A percentile compares a stretch with the other conserved stretches of the same genome.
These are phyloP conservation scores for Scaptomyza montana DNA, from an alignment of 1,140 invertebrate genomes.

Conservation along the genomic window DNA sequence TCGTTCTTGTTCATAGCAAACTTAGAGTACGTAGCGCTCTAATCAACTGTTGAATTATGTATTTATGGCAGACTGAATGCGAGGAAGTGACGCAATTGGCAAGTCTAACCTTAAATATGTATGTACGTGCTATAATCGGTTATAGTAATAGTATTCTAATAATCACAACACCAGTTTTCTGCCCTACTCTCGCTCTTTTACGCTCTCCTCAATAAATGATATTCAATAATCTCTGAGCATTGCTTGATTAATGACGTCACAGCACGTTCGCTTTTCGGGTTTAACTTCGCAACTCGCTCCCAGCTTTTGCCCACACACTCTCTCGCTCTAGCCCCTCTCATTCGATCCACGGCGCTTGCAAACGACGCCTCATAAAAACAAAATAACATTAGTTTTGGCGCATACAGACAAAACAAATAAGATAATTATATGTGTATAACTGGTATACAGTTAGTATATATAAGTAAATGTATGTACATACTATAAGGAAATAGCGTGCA, in stretches of 20 bases:
- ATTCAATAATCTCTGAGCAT: not conserved
- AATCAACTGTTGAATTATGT: not conserved
- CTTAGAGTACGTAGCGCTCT: too few species aligned
- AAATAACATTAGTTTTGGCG: slow-evolving; percentile 2
- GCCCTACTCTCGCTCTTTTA: not conserved
- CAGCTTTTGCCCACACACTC: not conserved
- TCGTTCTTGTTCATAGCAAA: too few species aligned
- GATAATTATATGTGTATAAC: slow-evolving; percentile 15
- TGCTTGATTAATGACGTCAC: slow-evolving; percentile 14
- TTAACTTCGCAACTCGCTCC: slow-evolving; percentile 5
- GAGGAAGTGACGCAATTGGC: slow-evolving; percentile 11
- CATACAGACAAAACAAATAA: not conserved
- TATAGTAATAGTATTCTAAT: not conserved
- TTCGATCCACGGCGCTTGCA: slow-evolving; percentile 1
- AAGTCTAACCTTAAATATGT: not conserved
- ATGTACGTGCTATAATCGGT: too few species aligned
- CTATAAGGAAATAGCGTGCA: slow-evolving; percentile 29
- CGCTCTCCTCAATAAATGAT: not conserved
- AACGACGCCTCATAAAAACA: slow-evolving; percentile 6
- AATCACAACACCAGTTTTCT: not conserved
- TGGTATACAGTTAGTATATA: not conserved
- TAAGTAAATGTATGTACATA: not conserved
- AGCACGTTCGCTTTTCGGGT: not conserved
- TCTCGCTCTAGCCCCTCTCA: not conserved
- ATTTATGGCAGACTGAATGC: slow-evolving; percentile 1